A percentile compares a stretch with the other conserved stretches of the same genome.
Conservation (phyloP, 2,888 invertebrate genomes). For the Agriotes lineatus region DNA sequence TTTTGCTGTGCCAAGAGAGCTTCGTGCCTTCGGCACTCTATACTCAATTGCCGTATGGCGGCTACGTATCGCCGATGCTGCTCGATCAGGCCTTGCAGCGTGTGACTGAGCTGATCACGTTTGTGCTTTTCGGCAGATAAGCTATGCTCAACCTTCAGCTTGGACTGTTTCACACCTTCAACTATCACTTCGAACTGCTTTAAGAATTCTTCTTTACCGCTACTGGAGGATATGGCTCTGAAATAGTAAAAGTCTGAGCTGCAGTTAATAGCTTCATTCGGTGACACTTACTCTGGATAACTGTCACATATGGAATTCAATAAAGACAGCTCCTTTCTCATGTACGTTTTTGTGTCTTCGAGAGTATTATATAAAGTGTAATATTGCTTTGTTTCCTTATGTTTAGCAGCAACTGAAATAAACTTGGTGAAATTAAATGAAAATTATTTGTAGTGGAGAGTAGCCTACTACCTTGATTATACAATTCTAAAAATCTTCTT, state of each 20-base stretch:
- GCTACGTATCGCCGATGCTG: slow-evolving; percentile 82
- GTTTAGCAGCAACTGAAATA: slow-evolving; percentile 88
- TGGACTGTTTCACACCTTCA: slow-evolving; percentile 89
- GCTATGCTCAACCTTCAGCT: slow-evolving; percentile 75
- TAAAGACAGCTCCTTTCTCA: slow-evolving; percentile 90
- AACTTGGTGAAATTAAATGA: background rate
- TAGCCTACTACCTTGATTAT: slow-evolving; percentile 83
- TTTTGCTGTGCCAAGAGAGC: slow-evolving; percentile 64
- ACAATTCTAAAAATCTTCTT: slow-evolving; percentile 93
- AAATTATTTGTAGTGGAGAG: too few species aligned
- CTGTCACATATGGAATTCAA: slow-evolving; percentile 91
- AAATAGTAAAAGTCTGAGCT: slow-evolving; percentile 49
- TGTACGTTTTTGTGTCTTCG: slow-evolving; percentile 92
- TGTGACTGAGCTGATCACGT: slow-evolving; percentile 75
- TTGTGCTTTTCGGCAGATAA: slow-evolving; percentile 75
- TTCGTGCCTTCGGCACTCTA: slow-evolving; percentile 81
- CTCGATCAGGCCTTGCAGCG: slow-evolving; percentile 73
- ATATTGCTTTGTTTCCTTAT: slow-evolving; percentile 97
- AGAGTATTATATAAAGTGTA: slow-evolving; percentile 96
- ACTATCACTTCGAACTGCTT: slow-evolving; percentile 92
- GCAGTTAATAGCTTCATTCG: too few species aligned
- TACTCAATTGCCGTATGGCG: slow-evolving; percentile 81
- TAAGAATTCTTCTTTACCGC: slow-evolving; percentile 89
- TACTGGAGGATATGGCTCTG: slow-evolving; percentile 86
- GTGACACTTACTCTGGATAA: slow-evolving; percentile 85